Conservation (phyloP, 2,113 vertebrate species). For the Rhinopomastus cyanomelas region DNA sequence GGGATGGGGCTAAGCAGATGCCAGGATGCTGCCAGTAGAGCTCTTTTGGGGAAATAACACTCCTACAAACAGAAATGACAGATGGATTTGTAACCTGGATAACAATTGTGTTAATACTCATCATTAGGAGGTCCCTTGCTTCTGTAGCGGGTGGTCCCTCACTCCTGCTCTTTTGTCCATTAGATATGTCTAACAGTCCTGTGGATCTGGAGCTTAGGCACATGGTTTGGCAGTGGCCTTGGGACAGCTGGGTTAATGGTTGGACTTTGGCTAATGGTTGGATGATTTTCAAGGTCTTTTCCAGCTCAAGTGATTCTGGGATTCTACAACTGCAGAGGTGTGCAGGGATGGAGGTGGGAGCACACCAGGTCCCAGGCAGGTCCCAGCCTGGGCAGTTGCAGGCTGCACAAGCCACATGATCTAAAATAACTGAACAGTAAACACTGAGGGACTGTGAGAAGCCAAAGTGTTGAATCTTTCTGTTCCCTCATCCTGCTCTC, state of each 20-base stretch:
- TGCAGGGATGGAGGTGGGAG: too few relatives aligned
- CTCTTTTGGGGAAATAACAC: not conserved
- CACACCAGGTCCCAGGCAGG: rapidly evolving
- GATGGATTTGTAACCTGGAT: not conserved
- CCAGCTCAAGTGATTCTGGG: too few relatives aligned
- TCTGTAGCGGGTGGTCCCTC: not conserved
- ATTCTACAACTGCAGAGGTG: too few relatives aligned
- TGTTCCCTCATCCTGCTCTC: not conserved
- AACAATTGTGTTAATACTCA: not conserved
- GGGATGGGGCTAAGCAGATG: not conserved
- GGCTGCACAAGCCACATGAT: not conserved
- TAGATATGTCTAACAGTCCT: too few relatives aligned
- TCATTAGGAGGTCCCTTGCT: not conserved
- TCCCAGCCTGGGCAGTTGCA: not conserved
- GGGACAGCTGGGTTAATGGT: too few relatives aligned
- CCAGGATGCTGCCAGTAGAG: not conserved
- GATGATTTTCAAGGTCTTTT: too few relatives aligned
- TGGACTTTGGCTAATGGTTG: too few relatives aligned
- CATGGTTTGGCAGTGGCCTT: too few relatives aligned
- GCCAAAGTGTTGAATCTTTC: not conserved
- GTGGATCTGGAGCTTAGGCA: too few relatives aligned
- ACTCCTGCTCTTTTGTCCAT: not conserved
- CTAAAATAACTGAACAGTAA: not conserved
- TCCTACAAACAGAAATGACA: not conserved
- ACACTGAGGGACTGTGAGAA: not conserved